Base-by-base conservation (phyloP, 2,797 vertebrate genomes). In the Poecilia gillii region DNA sequence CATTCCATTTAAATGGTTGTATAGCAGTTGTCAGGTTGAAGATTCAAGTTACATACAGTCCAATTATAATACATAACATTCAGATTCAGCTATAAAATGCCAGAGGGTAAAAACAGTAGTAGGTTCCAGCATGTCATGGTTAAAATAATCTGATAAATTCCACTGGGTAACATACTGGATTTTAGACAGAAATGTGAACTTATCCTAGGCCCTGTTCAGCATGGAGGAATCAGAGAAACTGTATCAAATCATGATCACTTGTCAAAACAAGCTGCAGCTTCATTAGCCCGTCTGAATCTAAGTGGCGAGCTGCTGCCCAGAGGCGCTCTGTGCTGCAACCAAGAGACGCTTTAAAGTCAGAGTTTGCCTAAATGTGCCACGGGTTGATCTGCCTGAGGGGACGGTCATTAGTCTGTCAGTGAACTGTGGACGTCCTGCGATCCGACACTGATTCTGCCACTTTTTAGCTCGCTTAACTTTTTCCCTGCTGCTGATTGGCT, bases 381-480 rank as follows among this genome's bases (percentile, higher is more conserved):
- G 23, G 70, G 25, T 47, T 73, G 72, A 11, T 59, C 16, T 75
- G 73, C 55, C 74, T 43, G 51, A 75, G 36, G 74, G 55, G 74
- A 75, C 85, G 76, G 72, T 25, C 77, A 83, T 82, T 75, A 85
- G 74, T 78, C 73, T 78, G 72, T 81, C 83, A 62, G 45, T 77
- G 81, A 79, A 33, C 77, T 84, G 76, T 57, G 51, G 64, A 73
- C 73, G 85, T 79, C 68, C 84, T 31, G 23, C 18, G 70, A 70
- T 28, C 72, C 51, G 72, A 79, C 1, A 1, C 71, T 53, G 79
- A 7, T 72, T 83, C 80, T 81, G 84, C 84, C 73, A 74, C 77
- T 85, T 86, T 77, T 87, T 43, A 45, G 36, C 71, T 73, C 1
- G 36, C 11, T 31, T 28, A 9, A 31, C 51, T 20, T 75, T 46